A percentile compares a stretch with the other conserved stretches of the same genome.
These are phyloP conservation scores for Papilio gigon DNA, from an alignment of 2,888 invertebrate species.

Conservation along the genomic window DNA sequence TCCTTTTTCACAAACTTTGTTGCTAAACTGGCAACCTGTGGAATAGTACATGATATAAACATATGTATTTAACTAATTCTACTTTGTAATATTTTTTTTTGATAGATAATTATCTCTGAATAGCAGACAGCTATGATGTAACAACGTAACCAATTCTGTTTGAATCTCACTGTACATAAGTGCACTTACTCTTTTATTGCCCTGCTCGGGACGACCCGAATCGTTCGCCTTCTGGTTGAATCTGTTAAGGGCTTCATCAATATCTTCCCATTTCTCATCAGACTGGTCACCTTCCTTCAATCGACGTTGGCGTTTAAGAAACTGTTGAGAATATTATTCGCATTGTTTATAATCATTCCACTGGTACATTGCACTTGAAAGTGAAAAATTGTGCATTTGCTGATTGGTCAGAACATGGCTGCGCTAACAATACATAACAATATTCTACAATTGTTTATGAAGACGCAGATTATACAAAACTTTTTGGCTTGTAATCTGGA, in stretches of 20 bases:
- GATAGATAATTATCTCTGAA: too few species aligned
- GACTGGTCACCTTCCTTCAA: constrained; percentile 68
- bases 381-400: too few species aligned
- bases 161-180: neutral
- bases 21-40: constrained; percentile 91
- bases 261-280: constrained; percentile 74
- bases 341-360: constrained; percentile 2
- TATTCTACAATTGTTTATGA: too few species aligned
- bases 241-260: constrained; percentile 71
- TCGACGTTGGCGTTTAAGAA: constrained; percentile 68
- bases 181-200: constrained; percentile 43
- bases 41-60: constrained; percentile 24
- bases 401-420: too few species aligned
- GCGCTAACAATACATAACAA: too few species aligned
- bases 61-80: too few species aligned
- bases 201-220: constrained; percentile 72
- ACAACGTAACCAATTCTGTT: too few species aligned
- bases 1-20: constrained; percentile 84
- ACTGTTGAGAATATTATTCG: constrained; percentile 51
- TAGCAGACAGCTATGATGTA: too few species aligned
- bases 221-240: constrained; percentile 70
- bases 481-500: too few species aligned
- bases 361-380: too few species aligned
- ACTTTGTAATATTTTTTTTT: too few species aligned
- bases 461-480: too few species aligned